Percentiles rank a stretch among this genome's conserved stretches.
Evolutionary conservation across 2,797 vertebrate species (phyloP).

Genomic region (Phrynocephalus forsythii): DNA sequence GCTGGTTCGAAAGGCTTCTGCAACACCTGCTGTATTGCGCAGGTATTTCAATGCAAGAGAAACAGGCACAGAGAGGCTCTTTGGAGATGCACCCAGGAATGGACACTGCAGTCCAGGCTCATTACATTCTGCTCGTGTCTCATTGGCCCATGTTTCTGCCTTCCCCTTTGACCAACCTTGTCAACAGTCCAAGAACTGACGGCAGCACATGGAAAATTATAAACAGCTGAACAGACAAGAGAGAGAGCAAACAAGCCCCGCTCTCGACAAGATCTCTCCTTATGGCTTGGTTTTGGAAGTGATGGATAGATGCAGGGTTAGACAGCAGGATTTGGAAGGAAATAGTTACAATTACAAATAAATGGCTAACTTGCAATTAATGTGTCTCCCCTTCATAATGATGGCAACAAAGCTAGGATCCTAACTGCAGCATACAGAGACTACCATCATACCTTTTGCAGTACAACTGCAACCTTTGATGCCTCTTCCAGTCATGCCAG

Average conservation of each 20-base stretch:
- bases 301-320: neutral
- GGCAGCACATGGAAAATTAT: constrained; percentile 4
- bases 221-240: neutral
- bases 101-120: neutral
- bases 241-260: neutral
- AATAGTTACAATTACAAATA: neutral
- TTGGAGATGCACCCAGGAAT: neutral
- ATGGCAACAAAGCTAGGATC: neutral
- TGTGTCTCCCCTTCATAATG: neutral
- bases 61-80: constrained; percentile 9
- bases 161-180: constrained; percentile 4
- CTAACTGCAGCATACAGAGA: neutral
- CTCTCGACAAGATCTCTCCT: neutral
- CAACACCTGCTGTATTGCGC: constrained; percentile 17
- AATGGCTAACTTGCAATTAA: neutral
- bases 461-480: neutral
- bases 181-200: constrained; percentile 5
- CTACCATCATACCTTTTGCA: neutral
- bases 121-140: constrained; percentile 3
- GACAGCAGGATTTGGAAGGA: neutral
- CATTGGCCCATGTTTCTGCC: neutral
- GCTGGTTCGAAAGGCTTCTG: constrained; percentile 12
- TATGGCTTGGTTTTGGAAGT: neutral
- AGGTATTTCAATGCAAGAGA: neutral
- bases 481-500: neutral